phyloP scores from a whole-genome alignment of 2,113 vertebrate genomes.

The Thermophis baileyi region DNA sequence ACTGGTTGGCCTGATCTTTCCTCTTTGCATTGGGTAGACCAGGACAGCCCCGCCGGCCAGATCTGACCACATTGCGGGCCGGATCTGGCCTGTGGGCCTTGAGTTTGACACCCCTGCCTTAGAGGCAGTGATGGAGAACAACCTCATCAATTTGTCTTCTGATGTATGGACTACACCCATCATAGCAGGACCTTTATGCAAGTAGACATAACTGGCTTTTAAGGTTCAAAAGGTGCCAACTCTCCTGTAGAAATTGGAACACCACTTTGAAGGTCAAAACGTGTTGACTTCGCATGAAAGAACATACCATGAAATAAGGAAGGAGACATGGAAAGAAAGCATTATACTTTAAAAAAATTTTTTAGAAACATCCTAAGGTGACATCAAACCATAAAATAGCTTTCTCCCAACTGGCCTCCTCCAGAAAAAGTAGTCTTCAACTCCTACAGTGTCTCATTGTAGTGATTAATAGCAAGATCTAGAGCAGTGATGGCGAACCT shows the following conservation, averaged over 20 bases:
- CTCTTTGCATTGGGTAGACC: too few relatives aligned
- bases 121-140: not conserved
- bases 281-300: not conserved
- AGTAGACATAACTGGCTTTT: not conserved
- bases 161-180: not conserved
- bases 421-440: not conserved
- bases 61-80: too few relatives aligned
- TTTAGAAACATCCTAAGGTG: conserved; percentile 45
- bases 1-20: too few relatives aligned
- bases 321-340: not conserved
- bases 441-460: not conserved
- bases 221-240: not conserved
- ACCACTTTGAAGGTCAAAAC: not conserved
- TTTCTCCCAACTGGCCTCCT: not conserved
- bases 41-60: too few relatives aligned
- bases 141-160: not conserved
- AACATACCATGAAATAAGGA: not conserved
- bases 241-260: not conserved
- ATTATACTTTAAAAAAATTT: conserved; percentile 12
- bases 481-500: too few relatives aligned
- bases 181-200: not conserved
- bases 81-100: too few relatives aligned
- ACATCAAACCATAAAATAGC: conserved; percentile 43
- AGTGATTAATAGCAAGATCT: not conserved
- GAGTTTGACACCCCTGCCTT: not conserved